A percentile compares a stretch with the other conserved stretches of the same genome.
Evolutionary conservation across 2,888 invertebrate genomes (phyloP).

Genomic region (Orthonevra nobilis): DNA sequence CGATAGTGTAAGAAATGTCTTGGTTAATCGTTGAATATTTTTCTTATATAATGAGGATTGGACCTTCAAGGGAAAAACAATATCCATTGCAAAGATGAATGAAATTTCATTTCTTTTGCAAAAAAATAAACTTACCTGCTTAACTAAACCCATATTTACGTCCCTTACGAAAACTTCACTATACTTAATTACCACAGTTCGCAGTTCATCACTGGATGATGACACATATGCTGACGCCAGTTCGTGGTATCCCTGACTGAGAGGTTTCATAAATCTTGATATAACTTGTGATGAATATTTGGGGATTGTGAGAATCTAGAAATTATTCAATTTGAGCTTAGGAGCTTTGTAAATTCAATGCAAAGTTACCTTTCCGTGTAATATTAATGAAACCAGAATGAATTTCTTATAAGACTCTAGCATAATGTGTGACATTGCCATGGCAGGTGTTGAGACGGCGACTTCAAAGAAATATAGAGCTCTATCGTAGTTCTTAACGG

Average conservation of each 20-base stretch:
- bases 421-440: constrained; percentile 98
- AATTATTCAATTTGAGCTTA: neutral
- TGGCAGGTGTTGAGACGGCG: constrained; percentile 95
- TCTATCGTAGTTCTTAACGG: constrained; percentile 94
- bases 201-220: constrained; percentile 87
- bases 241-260: constrained; percentile 94
- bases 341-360: neutral
- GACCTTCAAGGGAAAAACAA: constrained; percentile 82
- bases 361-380: constrained; percentile 92
- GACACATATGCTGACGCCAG: constrained; percentile 90
- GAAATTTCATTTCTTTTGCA: no score
- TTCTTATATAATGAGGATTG: constrained; percentile 95
- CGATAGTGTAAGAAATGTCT: constrained; percentile 85
- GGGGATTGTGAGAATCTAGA: constrained; percentile 85
- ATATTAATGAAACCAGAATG: constrained; percentile 93
- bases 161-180: constrained; percentile 90
- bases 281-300: constrained; percentile 96
- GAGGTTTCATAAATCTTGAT: constrained; percentile 89
- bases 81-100: neutral
- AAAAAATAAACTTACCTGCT: constrained; percentile 85
- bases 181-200: constrained; percentile 87
- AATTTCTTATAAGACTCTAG: constrained; percentile 98
- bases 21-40: constrained; percentile 97
- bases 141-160: constrained; percentile 89
- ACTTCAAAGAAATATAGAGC: constrained; percentile 98